Evolutionary conservation across 2,888 invertebrate genomes (phyloP), one percentile per base, ranked within the genome.

Genomic region (Tiliacea aurago): DNA sequence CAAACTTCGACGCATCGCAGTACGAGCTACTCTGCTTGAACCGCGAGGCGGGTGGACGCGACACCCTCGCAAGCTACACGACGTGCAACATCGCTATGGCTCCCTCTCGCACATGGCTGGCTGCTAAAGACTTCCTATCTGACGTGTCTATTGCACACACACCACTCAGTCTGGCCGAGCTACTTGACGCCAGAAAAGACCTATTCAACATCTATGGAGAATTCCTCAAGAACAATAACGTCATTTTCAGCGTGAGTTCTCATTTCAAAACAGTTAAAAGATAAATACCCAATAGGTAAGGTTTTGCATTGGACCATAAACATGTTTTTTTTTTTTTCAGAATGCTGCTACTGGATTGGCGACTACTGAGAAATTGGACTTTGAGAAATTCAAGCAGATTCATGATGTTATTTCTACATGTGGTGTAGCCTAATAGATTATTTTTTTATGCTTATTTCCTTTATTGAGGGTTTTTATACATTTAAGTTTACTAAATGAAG

Each of bases 171-270:
- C 94, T 97, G 9, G 97, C 97, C 7, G 90, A 96, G 13, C 89
- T 97, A 6, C 96, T 97, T 85, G 95, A 96, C 37, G 91, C 96
- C 28, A 95, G 96, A 78, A 97, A 96, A 0, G 97, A 97, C 83
- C 92, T 97, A 11, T 97, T 98, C 88, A 97, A 97, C 78, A 95
- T 98, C 66, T 98, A 97, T 86, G 98, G 98, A 45, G 95, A 96
- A 76, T 96, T 94, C 84, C 91, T 96, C 86, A 96, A 96, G 89
- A 95, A 96, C 73, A 95, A 96, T 82, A 95, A 96, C 72, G 93
- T 96, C 70, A 94, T 96, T 78, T 96, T 96, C 83, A 95, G 89
- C 88, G 96, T 96, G 84, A 94, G 96, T 94, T 45, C 51, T 28
- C 7, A 71, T 69, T 78, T 53, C 20, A 53, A 45, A 58, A 53